Percentiles rank a stretch among this genome's conserved stretches.
Conservation (phyloP, 2,113 vertebrate species). For the Hiodon alosoides region DNA sequence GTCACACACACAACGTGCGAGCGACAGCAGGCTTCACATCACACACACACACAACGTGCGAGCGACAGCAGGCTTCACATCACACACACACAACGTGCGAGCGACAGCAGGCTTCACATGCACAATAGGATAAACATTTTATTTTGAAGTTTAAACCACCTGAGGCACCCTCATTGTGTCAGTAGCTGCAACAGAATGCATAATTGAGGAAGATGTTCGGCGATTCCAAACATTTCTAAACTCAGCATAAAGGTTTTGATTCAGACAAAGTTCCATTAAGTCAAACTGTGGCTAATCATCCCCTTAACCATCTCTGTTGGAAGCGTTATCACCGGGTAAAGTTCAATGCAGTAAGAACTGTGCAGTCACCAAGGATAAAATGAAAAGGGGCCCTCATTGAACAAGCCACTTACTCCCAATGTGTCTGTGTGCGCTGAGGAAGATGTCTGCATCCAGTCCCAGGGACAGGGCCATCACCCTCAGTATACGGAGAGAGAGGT, state of each 20-base stretch:
- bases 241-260: too few relatives aligned
- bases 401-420: conserved; percentile 53
- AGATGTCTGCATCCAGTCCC: conserved; percentile 49
- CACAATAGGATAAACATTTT: too few relatives aligned
- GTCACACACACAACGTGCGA: background rate
- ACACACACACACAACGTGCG: too few relatives aligned
- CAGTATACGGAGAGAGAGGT: conserved; percentile 51
- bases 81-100: background rate
- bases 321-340: background rate
- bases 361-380: background rate
- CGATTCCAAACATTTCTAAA: too few relatives aligned
- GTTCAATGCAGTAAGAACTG: background rate
- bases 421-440: conserved; percentile 45
- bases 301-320: too few relatives aligned
- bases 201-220: too few relatives aligned
- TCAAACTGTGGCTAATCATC: too few relatives aligned
- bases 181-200: too few relatives aligned
- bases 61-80: background rate
- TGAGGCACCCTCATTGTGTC: too few relatives aligned
- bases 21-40: background rate
- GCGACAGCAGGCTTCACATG: background rate
- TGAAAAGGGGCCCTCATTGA: background rate
- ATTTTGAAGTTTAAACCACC: too few relatives aligned
- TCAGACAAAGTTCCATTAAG: too few relatives aligned
- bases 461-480: conserved; percentile 54